A percentile compares a stretch with the other conserved stretches of the same genome.
These are phyloP conservation scores for Porites lutea DNA, from an alignment of 64 coral and sea anemone genomes.

Conservation along the genomic window DNA sequence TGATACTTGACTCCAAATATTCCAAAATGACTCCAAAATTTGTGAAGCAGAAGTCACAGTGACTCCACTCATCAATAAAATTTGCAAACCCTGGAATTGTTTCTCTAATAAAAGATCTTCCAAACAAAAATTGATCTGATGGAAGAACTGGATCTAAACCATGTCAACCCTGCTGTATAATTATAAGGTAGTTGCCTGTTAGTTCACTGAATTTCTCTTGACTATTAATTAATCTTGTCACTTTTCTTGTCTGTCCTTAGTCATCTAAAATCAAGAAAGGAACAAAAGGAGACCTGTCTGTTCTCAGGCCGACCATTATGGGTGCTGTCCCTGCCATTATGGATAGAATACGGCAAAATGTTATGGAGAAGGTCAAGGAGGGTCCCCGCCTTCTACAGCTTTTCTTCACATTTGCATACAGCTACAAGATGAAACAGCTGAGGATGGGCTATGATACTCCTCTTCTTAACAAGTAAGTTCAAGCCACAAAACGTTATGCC, in stretches of 20 bases:
- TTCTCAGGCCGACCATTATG: conserved; percentile 92
- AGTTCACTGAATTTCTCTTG: not conserved
- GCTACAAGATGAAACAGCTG: conserved; percentile 91
- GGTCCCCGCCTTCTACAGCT: conserved; percentile 84
- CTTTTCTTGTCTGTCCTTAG: conserved; percentile 23
- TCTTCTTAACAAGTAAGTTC: conserved; percentile 84
- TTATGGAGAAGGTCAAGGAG: conserved; percentile 96
- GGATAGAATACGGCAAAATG: conserved; percentile 95
- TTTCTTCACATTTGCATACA: conserved; percentile 93
- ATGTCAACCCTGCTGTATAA: no score
- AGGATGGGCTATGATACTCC: conserved; percentile 95
- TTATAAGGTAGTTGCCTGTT: no score
- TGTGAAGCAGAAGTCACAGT: no score
- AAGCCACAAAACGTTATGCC: not conserved
- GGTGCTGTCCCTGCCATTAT: conserved; percentile 94
- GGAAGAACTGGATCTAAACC: no score
- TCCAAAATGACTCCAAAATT: no score
- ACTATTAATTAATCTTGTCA: not conserved
- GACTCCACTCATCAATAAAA: no score
- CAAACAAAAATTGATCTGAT: no score
- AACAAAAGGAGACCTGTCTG: conserved; percentile 89
- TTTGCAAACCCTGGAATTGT: no score
- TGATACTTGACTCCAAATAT: no score
- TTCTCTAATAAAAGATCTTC: no score
- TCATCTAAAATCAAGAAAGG: conserved; percentile 99